phyloP scores from a whole-genome alignment of 1,140 invertebrate genomes.

The Anoplophora glabripennis region DNA sequence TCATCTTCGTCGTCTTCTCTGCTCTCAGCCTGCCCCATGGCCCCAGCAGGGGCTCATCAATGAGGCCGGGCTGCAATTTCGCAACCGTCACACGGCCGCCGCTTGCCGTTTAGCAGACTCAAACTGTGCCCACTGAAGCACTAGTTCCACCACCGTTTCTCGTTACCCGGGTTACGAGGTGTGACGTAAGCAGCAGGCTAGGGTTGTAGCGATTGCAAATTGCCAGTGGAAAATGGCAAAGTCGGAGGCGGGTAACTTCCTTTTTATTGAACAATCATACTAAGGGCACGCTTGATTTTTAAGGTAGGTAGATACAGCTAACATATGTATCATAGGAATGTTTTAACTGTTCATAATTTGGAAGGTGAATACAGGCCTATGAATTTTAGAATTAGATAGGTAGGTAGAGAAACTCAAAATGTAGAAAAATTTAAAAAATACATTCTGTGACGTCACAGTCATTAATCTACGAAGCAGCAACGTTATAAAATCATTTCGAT shows the following conservation, averaged over 20 bases:
- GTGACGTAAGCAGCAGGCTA: not conserved
- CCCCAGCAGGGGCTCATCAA: constrained; percentile 41
- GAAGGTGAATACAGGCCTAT: too few species aligned
- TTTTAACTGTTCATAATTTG: too few species aligned
- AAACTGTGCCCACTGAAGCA: not conserved
- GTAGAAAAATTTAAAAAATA: too few species aligned
- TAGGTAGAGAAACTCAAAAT: too few species aligned
- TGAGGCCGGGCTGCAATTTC: constrained; percentile 12
- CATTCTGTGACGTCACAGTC: too few species aligned
- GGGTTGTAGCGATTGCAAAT: not conserved
- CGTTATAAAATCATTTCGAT: too few species aligned
- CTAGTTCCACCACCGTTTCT: not conserved
- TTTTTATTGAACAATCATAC: not conserved
- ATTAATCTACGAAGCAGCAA: too few species aligned
- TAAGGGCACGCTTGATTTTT: too few species aligned
- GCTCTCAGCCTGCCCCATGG: constrained; percentile 45
- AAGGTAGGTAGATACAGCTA: too few species aligned
- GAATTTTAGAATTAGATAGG: too few species aligned
- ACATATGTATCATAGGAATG: too few species aligned
- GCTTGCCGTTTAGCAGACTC: constrained; percentile 2
- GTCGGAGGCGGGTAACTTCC: not conserved
- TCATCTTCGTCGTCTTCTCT: constrained; percentile 46
- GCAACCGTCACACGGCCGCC: constrained; percentile 4
- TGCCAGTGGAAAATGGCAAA: not conserved
- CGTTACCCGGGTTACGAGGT: not conserved